Conservation (phyloP, 2,797 vertebrate genomes). For the Argya squamiceps region DNA sequence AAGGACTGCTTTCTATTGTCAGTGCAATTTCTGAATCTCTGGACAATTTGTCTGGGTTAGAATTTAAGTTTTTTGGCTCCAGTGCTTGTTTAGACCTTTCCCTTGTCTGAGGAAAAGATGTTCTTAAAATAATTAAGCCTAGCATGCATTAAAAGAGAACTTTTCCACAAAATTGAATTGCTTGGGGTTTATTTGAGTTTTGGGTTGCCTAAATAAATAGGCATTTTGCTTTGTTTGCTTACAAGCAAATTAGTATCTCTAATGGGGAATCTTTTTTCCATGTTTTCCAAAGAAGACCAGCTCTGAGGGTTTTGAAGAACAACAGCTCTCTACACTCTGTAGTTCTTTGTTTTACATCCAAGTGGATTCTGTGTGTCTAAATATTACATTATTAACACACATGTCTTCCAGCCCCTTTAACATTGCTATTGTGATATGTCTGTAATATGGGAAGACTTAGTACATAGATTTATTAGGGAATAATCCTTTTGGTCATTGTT, state of each 20-base stretch:
- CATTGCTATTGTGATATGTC: background rate
- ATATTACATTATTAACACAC: background rate
- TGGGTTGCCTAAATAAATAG: slow-evolving; percentile 27
- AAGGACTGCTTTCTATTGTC: slow-evolving; percentile 42
- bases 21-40: slow-evolving; percentile 36
- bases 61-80: slow-evolving; percentile 50
- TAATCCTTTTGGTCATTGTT: background rate
- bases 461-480: background rate
- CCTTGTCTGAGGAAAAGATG: slow-evolving; percentile 8
- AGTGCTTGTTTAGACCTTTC: slow-evolving; percentile 41
- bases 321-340: background rate
- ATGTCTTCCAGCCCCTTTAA: background rate
- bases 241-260: background rate
- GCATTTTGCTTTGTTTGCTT: slow-evolving; percentile 36
- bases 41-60: slow-evolving; percentile 50
- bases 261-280: background rate
- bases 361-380: background rate
- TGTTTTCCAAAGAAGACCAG: background rate
- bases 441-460: background rate
- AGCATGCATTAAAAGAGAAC: slow-evolving; percentile 26
- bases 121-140: slow-evolving; percentile 57
- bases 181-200: slow-evolving; percentile 42
- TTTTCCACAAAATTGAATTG: slow-evolving; percentile 41
- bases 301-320: background rate
- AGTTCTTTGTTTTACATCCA: background rate